These are phyloP conservation scores for Dinoponera quadriceps DNA, from an alignment of 1,140 invertebrate genomes.

Conservation along the genomic window DNA sequence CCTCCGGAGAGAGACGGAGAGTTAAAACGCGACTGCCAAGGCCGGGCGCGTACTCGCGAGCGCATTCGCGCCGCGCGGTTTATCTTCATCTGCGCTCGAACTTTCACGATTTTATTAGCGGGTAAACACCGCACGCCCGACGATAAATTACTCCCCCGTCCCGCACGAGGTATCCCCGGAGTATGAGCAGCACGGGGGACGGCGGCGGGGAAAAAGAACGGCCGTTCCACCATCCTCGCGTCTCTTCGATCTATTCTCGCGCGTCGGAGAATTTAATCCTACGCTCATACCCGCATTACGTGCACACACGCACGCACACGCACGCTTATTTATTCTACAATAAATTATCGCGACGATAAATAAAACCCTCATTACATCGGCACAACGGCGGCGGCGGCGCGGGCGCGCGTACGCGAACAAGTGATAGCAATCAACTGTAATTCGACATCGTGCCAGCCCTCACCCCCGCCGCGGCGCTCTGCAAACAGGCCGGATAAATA, in stretches of 20 bases:
- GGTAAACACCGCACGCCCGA: slow-evolving; percentile 51
- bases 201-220: not conserved
- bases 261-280: slow-evolving; percentile 28
- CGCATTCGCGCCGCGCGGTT: slow-evolving; percentile 39
- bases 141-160: slow-evolving; percentile 42
- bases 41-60: slow-evolving; percentile 1
- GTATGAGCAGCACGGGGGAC: not conserved
- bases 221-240: not conserved
- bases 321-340: slow-evolving; percentile 64
- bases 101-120: slow-evolving; percentile 62
- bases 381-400: slow-evolving; percentile 24
- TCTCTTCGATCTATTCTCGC: slow-evolving; percentile 11
- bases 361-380: slow-evolving; percentile 66
- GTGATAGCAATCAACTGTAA: slow-evolving; percentile 68
- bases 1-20: not conserved
- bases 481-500: slow-evolving; percentile 48
- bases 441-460: slow-evolving; percentile 61
- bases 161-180: not conserved
- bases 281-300: not conserved
- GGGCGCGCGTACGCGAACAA: slow-evolving; percentile 43
- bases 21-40: slow-evolving; percentile 51
- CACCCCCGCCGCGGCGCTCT: not conserved
- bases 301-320: not conserved
- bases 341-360: slow-evolving; percentile 69
- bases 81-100: slow-evolving; percentile 56